These are phyloP conservation scores for Acrocephalus arundinaceus DNA, from an alignment of 2,113 vertebrate species.

Conservation along the genomic window DNA sequence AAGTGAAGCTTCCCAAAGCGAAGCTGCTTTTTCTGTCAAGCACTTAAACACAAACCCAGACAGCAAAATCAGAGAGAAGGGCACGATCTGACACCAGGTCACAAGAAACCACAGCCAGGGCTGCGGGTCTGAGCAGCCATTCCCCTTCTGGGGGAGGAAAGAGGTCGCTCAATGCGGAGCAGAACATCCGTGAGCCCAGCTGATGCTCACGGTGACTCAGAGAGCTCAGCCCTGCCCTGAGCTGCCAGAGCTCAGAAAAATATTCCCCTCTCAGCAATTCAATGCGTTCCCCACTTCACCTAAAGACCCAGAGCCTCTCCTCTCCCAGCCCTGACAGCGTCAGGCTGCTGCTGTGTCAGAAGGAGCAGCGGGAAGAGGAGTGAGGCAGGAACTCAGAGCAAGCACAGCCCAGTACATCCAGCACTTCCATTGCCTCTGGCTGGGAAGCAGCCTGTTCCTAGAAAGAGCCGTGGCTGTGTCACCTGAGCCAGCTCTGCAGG, in stretches of 20 bases:
- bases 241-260: neutral
- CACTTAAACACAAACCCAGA: neutral
- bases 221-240: neutral
- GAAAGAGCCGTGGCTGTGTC: neutral
- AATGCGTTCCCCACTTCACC: fast-evolving
- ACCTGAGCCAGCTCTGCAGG: neutral
- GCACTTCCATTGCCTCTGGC: neutral
- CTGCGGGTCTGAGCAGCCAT: fast-evolving
- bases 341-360: fast-evolving
- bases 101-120: fast-evolving
- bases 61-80: neutral
- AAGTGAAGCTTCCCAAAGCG: too few relatives aligned
- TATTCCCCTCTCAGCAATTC: fast-evolving
- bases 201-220: neutral
- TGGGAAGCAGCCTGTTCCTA: neutral
- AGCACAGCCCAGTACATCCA: neutral
- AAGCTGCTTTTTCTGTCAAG: fast-evolving
- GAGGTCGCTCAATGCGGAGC: fast-evolving
- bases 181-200: neutral
- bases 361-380: neutral
- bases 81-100: neutral
- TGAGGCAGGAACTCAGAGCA: fast-evolving
- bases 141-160: neutral
- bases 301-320: neutral
- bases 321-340: neutral